These are phyloP conservation scores for Ametastegia equiseti DNA, from an alignment of 2,888 invertebrate genomes.

Conservation along the genomic window DNA sequence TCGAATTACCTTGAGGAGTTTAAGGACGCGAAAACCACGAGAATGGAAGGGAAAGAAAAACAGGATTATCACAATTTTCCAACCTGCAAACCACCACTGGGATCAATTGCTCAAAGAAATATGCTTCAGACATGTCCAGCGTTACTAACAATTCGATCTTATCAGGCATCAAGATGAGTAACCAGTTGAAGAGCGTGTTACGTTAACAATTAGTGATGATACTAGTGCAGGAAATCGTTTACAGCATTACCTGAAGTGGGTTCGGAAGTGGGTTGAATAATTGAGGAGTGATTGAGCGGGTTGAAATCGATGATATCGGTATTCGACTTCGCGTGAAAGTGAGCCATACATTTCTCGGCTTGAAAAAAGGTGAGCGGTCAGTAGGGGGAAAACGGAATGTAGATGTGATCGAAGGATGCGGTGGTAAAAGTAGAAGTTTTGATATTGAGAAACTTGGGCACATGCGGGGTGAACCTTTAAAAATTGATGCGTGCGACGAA, in stretches of 20 bases:
- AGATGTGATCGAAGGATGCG: neutral
- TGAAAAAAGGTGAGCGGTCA: too few species aligned
- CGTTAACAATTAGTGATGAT: neutral
- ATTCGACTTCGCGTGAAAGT: neutral
- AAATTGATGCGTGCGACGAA: conserved; percentile 44
- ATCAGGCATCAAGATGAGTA: too few species aligned
- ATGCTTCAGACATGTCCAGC: too few species aligned
- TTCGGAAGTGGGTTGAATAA: neutral
- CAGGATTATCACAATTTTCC: too few species aligned
- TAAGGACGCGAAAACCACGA: neutral
- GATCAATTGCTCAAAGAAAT: too few species aligned
- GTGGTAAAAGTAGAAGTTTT: conserved; percentile 9
- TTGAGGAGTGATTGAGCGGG: neutral
- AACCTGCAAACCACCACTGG: too few species aligned
- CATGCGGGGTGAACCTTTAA: neutral
- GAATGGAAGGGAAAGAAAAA: neutral
- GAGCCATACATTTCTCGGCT: too few species aligned
- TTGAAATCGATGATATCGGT: neutral
- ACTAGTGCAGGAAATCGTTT: neutral
- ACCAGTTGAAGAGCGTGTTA: neutral
- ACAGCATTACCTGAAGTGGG: neutral
- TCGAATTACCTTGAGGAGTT: neutral
- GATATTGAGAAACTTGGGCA: neutral
- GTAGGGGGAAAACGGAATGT: too few species aligned
- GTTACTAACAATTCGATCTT: too few species aligned